Evolutionary conservation across 2,113 vertebrate species (phyloP), one percentile per base, ranked within the genome.

Genomic region (Gallinago media): DNA sequence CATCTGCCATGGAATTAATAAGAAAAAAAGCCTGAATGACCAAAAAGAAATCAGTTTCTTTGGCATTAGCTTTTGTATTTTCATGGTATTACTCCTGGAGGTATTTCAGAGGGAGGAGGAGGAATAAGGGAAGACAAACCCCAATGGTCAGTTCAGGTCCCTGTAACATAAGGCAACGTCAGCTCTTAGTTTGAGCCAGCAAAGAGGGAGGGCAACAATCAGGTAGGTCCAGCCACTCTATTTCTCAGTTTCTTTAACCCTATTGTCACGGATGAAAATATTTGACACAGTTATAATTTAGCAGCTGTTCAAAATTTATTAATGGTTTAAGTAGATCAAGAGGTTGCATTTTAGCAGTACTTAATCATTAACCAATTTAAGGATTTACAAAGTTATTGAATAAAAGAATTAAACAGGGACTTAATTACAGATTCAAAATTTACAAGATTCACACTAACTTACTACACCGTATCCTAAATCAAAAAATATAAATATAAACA

Each of bases 171-270:
- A 92, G 2, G 8, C 15, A 71, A 86, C 8, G 34, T 49, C 94
- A 77, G 76, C 73, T 93, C 94, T 68, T 62, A 88, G 71, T 85
- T 20, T 78, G 34, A 92, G 90, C 56, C 78, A 90, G 62, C 56
- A 52, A 9, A 91, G 58, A 46, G n/a, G 82, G 32, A 93, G 8
- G 13, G 26, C n/a, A 89, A 92, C 40, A 95, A 76, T 38, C 70
- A 87, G 9, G 20, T 38, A 55, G 20, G 46, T 47, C 71, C 85
- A 85, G 94, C 3, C 55, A 3, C 62, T 83, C 62, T 78, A 82
- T 54, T 68, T 95, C 81, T 91, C 55, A 47, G 70, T 94, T 97
- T 91, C 84, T 61, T 77, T 95, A 96, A 97, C 36, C 59, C 17
- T 38, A 8, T 40, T 27, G 27, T 42, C 18, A 14, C 4, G 11